Evolutionary conservation across 2,888 invertebrate genomes (phyloP).

Genomic region (Lasioglossum malachurum): DNA sequence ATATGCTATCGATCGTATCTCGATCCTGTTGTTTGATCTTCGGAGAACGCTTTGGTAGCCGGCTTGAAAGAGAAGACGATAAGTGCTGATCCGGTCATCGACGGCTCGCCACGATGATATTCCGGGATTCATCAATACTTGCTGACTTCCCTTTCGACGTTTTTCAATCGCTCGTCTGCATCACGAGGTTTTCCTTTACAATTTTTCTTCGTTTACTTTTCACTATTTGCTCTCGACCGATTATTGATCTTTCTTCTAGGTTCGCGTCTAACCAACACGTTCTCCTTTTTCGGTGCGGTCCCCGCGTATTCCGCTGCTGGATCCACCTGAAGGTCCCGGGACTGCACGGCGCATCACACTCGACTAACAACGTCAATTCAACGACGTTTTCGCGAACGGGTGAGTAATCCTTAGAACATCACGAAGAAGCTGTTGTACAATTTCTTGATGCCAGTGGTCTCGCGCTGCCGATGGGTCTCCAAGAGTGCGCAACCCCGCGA

Average conservation of each 20-base stretch:
- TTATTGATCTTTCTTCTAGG: neutral
- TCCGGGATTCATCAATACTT: constrained; percentile 28
- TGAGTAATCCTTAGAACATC: constrained; percentile 89
- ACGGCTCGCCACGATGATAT: constrained; percentile 22
- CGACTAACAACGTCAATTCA: constrained; percentile 56
- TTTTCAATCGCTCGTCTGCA: constrained; percentile 37
- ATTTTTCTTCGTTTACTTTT: neutral
- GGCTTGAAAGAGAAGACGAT: constrained; percentile 34
- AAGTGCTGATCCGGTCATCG: constrained; percentile 38
- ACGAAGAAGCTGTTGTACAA: constrained; percentile 95
- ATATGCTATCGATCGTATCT: constrained; percentile 11
- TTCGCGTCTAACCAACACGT: constrained; percentile 49
- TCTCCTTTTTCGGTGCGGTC: constrained; percentile 42
- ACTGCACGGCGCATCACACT: constrained; percentile 67
- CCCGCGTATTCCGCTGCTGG: constrained; percentile 48
- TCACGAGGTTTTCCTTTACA: neutral
- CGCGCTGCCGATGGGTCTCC: constrained; percentile 93
- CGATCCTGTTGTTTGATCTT: constrained; percentile 37
- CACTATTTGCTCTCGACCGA: neutral
- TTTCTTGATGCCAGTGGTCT: constrained; percentile 94
- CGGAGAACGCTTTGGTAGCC: constrained; percentile 56
- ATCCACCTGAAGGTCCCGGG: constrained; percentile 54
- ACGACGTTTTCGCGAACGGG: constrained; percentile 51
- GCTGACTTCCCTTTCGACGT: constrained; percentile 21
- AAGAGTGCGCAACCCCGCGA: constrained; percentile 87